phyloP scores from a whole-genome alignment of 2,888 invertebrate genomes.

The Tryphoninae sp. region DNA sequence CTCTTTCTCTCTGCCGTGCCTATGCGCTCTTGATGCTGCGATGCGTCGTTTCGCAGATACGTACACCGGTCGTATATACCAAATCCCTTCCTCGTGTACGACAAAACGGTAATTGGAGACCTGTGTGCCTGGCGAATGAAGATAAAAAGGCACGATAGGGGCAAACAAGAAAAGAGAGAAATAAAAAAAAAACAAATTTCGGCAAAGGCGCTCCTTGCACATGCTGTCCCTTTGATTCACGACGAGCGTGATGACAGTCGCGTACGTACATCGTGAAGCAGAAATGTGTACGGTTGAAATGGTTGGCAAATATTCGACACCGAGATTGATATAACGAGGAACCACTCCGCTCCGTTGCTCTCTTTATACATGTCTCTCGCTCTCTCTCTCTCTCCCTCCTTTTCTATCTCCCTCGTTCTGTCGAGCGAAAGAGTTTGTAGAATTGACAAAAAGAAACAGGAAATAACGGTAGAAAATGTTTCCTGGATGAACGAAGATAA shows the following conservation, averaged over 20 bases:
- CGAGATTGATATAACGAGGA: slow-evolving; percentile 56
- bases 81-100: slow-evolving; percentile 22
- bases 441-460: background rate
- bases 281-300: slow-evolving; percentile 34
- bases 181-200: slow-evolving; percentile 29
- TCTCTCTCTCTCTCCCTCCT: background rate
- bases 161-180: slow-evolving; percentile 31
- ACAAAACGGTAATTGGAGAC: slow-evolving; percentile 67
- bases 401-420: too few species aligned
- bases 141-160: slow-evolving; percentile 1
- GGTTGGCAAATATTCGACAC: slow-evolving; percentile 51
- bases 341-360: slow-evolving; percentile 1
- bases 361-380: background rate
- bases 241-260: background rate
- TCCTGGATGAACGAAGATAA: background rate
- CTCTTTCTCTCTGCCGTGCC: slow-evolving; percentile 6
- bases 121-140: slow-evolving; percentile 41
- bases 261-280: slow-evolving; percentile 1
- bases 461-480: background rate
- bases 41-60: slow-evolving; percentile 33
- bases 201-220: slow-evolving; percentile 38
- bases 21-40: slow-evolving; percentile 19
- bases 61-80: background rate
- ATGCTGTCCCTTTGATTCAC: slow-evolving; percentile 54
- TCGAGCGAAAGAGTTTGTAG: background rate